Percentiles rank a stretch among this genome's conserved stretches.
These are phyloP conservation scores for Homarus gammarus DNA, from an alignment of 2,888 invertebrate genomes.

Conservation along the genomic window DNA sequence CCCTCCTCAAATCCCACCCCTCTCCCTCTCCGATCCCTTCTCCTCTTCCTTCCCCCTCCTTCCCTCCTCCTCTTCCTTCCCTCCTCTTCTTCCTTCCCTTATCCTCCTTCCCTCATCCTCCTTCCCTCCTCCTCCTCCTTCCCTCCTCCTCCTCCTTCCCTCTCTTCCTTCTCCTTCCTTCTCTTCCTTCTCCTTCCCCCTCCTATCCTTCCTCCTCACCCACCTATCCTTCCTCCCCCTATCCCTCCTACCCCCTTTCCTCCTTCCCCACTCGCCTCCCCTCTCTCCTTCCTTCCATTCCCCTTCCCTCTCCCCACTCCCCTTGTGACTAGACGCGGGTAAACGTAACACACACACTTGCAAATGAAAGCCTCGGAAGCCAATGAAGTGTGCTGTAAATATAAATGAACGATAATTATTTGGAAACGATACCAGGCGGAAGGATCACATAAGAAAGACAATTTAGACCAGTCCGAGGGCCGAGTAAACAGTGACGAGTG, in stretches of 20 bases:
- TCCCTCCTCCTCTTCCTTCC: conserved; percentile 3
- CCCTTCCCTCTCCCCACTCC: background rate
- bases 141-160: background rate
- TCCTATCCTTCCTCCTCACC: background rate
- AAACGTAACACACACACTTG: no score
- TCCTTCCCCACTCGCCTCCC: background rate
- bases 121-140: background rate
- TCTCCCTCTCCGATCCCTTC: background rate
- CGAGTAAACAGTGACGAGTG: no score
- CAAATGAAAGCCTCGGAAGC: no score
- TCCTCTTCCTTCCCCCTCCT: background rate
- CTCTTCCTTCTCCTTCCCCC: background rate
- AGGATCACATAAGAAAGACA: no score
- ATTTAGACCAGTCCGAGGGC: no score
- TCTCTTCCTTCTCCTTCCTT: background rate
- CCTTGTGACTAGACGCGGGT: no score
- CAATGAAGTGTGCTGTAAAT: no score
- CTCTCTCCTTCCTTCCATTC: background rate
- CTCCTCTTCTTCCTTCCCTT: background rate
- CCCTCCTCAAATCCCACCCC: conserved; percentile 15
- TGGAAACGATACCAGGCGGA: no score
- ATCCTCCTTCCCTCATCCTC: background rate
- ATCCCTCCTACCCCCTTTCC: background rate
- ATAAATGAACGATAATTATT: no score
- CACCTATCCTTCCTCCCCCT: background rate